Evolutionary conservation across 2,888 invertebrate genomes (phyloP).

Genomic region (Eupithecia dodoneata): DNA sequence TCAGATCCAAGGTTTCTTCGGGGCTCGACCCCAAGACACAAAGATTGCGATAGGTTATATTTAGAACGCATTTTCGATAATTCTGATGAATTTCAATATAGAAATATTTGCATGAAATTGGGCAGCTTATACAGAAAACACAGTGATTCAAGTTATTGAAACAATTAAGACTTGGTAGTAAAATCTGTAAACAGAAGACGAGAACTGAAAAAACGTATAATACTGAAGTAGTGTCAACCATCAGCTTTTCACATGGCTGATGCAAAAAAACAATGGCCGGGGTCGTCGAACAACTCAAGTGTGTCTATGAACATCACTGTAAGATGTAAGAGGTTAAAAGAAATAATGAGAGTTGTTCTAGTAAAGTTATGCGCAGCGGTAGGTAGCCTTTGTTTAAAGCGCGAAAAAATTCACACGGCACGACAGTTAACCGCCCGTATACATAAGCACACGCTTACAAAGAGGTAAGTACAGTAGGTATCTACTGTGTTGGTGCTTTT

Average conservation of each 20-base stretch:
- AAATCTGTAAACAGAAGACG: not conserved
- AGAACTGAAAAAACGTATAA: not conserved
- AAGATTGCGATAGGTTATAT: not conserved
- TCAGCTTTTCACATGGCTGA: not conserved
- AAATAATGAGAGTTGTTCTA: conserved; percentile 16
- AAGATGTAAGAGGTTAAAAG: not conserved
- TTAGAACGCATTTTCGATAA: not conserved
- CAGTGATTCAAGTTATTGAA: not conserved
- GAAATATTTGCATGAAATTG: not conserved
- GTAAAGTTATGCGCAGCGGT: conserved; percentile 19
- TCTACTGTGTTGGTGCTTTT: conserved; percentile 56
- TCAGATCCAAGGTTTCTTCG: conserved; percentile 5
- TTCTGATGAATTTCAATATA: not conserved
- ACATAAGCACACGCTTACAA: not conserved
- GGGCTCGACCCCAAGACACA: conserved; percentile 3
- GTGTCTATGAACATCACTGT: not conserved
- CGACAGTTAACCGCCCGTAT: conserved; percentile 23
- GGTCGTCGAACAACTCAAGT: not conserved
- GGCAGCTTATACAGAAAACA: not conserved
- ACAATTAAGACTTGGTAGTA: not conserved
- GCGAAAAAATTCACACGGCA: conserved; percentile 33
- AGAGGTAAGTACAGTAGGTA: not conserved
- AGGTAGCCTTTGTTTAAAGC: conserved; percentile 17
- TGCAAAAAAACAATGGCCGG: not conserved
- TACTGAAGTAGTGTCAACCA: not conserved